Evolutionary conservation across 2,113 vertebrate species (phyloP).

Genomic region (Alaudala cheleensis): DNA sequence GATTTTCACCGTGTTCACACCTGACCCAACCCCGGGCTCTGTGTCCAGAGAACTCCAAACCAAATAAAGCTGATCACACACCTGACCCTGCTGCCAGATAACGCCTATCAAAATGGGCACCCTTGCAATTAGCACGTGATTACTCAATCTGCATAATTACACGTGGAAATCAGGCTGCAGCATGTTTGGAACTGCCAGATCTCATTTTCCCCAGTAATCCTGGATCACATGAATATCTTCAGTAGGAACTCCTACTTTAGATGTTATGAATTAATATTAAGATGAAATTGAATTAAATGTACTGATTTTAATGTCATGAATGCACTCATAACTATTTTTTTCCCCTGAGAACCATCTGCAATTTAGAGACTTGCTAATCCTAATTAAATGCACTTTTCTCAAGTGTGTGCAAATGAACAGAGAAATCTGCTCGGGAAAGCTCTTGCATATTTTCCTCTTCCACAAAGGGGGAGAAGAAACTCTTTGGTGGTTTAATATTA

Average conservation of each 20-base stretch:
- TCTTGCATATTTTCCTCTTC: slow-evolving; percentile 20
- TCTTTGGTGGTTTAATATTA: background rate
- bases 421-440: slow-evolving; percentile 41
- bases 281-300: slow-evolving; percentile 67
- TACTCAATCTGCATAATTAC: background rate
- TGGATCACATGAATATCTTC: background rate
- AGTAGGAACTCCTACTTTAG: slow-evolving; percentile 38
- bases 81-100: background rate
- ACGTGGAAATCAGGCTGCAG: background rate
- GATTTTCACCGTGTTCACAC: background rate
- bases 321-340: slow-evolving; percentile 59
- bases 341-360: slow-evolving; percentile 65
- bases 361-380: slow-evolving; percentile 64
- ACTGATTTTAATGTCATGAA: slow-evolving; percentile 67
- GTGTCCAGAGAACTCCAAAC: background rate
- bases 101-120: background rate
- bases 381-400: slow-evolving; percentile 66
- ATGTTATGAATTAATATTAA: slow-evolving; percentile 59
- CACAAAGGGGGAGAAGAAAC: background rate
- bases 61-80: accelerated
- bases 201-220: background rate
- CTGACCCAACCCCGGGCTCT: accelerated
- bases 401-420: slow-evolving; percentile 59
- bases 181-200: background rate
- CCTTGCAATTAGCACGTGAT: background rate